Base-by-base conservation (phyloP, 2,113 vertebrate genomes). In the Balaenoptera acutorostrata region DNA sequence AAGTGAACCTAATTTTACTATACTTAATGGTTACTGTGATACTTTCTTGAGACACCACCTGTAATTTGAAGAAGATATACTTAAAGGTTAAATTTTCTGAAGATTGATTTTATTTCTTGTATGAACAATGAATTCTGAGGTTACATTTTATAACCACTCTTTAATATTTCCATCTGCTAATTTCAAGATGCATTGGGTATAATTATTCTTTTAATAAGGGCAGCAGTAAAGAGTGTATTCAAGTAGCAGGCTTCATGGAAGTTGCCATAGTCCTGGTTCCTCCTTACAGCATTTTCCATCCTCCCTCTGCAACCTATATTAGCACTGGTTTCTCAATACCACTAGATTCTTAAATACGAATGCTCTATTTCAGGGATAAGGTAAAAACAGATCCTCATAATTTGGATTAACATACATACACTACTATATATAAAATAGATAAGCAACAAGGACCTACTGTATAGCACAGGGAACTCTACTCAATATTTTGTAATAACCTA, bases 111-210 rank as follows among this genome's bases (percentile, higher is more conserved):
- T 96, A 52, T 95, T 97, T 93, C 77, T 93, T 94, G 57, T 87
- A 91, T 89, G 89, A 96, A 90, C 71, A 75, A 92, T 96, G 90
- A 59, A 83, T 93, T 95, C 82, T 68, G n/a, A 89, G 89, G 55
- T 95, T 75, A 80, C 15, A 59, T 83, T 97, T 96, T 97, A 94
- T 89, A 57, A 46, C 9, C 57, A 89, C 8, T 44, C 49, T 86
- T 86, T 94, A 87, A 92, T 97, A 93, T 93, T 96, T 10, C 33
- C 89, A 87, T 84, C 96, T 97, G 68, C 66, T 96, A 96, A 96
- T 96, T 97, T 97, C 86, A 97, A 96, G 92, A 95, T 96, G 78
- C 82, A 95, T 97, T 90, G 59, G 89, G 36, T 96, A 95, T 96
- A 97, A 97, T 95, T 95, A 93, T 96, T 97, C 46, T 89, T 89